These are phyloP conservation scores for Indicator indicator DNA, from an alignment of 2,113 vertebrate species.

Conservation along the genomic window DNA sequence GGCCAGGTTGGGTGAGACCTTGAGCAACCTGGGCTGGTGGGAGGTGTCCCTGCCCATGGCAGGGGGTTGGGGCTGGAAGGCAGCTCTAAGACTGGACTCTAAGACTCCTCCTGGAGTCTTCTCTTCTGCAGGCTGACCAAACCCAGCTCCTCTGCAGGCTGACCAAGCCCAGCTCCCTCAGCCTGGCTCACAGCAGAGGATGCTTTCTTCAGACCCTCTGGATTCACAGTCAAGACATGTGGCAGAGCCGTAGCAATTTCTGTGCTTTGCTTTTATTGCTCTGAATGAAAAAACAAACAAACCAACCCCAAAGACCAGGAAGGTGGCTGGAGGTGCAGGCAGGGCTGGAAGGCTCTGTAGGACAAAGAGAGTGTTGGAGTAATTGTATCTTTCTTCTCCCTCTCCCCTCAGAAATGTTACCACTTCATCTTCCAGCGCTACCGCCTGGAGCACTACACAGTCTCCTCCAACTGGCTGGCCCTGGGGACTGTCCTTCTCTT, in stretches of 20 bases:
- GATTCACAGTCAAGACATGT: neutral
- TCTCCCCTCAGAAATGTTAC: slow-evolving; percentile 91
- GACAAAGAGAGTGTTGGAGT: neutral
- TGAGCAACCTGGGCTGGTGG: too few relatives aligned
- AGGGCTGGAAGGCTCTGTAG: neutral
- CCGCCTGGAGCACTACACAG: slow-evolving; percentile 94
- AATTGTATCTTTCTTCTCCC: neutral
- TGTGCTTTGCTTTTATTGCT: neutral
- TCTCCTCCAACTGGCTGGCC: slow-evolving; percentile 95
- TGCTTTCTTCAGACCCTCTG: neutral
- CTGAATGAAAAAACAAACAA: neutral
- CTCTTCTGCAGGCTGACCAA: too few relatives aligned
- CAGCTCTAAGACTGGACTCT: too few relatives aligned
- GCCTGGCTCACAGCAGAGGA: too few relatives aligned
- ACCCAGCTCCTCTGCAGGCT: too few relatives aligned
- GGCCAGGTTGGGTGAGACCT: too few relatives aligned
- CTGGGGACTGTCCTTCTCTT: slow-evolving; percentile 87
- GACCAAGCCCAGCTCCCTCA: too few relatives aligned
- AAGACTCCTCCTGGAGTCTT: too few relatives aligned
- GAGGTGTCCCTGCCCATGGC: too few relatives aligned
- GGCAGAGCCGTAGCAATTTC: rapidly evolving
- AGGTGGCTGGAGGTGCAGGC: neutral
- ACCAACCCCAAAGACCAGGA: neutral
- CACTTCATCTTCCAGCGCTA: slow-evolving; percentile 97
- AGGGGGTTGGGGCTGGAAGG: too few relatives aligned